A percentile compares a stretch with the other conserved stretches of the same genome.
phyloP scores from a whole-genome alignment of 1,140 invertebrate genomes.

The Riptortus pedestris region DNA sequence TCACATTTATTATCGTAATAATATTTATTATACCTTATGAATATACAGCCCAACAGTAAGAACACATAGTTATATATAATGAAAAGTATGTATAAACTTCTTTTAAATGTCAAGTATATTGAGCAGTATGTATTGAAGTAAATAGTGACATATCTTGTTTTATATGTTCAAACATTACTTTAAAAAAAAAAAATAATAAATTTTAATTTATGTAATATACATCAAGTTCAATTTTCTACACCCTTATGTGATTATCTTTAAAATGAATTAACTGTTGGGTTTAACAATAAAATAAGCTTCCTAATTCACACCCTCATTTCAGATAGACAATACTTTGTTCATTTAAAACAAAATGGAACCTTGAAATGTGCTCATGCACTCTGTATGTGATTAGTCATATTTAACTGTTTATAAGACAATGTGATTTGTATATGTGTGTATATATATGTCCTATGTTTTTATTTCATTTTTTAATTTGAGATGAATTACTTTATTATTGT shows the following conservation, averaged over 20 bases:
- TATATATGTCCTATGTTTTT: no score
- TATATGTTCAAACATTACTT: constrained; percentile 16
- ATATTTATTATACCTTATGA: background rate
- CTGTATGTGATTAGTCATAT: no score
- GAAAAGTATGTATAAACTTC: background rate
- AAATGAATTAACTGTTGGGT: background rate
- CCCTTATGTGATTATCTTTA: background rate
- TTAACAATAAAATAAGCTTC: background rate
- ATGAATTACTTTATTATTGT: no score
- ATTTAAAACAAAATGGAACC: no score
- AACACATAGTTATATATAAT: background rate
- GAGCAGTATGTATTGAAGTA: constrained; percentile 2
- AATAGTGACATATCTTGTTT: constrained; percentile 16
- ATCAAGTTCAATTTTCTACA: constrained; percentile 2
- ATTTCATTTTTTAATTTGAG: no score
- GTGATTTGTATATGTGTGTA: no score
- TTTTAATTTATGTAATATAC: constrained; percentile 18
- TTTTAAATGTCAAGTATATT: background rate
- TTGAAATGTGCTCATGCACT: no score
- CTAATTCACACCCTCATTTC: background rate
- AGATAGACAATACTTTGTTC: constrained; percentile 2
- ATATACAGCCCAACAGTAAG: background rate
- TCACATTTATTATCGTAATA: constrained; percentile 3
- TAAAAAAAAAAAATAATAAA: constrained; percentile 14
- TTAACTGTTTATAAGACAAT: no score